These are phyloP conservation scores for Neodiprion lecontei DNA, from an alignment of 1,140 invertebrate genomes.

Conservation along the genomic window DNA sequence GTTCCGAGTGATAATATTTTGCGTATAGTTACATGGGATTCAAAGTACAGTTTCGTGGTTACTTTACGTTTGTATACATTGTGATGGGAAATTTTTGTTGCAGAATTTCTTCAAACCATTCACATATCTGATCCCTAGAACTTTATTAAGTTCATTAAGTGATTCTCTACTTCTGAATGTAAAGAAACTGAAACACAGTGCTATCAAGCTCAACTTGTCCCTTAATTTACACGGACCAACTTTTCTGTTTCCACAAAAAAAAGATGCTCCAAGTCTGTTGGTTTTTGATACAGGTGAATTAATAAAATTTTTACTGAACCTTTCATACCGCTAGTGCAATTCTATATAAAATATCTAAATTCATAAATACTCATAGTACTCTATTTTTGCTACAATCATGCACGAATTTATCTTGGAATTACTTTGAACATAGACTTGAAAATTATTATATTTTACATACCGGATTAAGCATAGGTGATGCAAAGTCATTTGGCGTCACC, in stretches of 20 bases:
- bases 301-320: conserved; percentile 1
- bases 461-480: too few relatives aligned
- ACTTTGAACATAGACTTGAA: too few relatives aligned
- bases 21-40: background rate
- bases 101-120: conserved; percentile 77
- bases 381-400: too few relatives aligned
- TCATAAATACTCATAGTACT: background rate
- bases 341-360: too few relatives aligned
- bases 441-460: too few relatives aligned
- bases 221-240: conserved; percentile 79
- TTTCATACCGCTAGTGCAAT: background rate
- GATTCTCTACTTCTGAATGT: conserved; percentile 45
- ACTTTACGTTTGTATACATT: conserved; percentile 38
- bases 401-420: too few relatives aligned
- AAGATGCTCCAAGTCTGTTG: conserved; percentile 80
- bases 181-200: conserved; percentile 65
- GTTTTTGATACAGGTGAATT: conserved; percentile 75
- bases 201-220: conserved; percentile 72
- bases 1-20: background rate
- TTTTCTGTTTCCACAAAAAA: conserved; percentile 80
- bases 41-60: conserved; percentile 40
- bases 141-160: conserved; percentile 33
- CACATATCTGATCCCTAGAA: conserved; percentile 38
- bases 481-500: background rate
- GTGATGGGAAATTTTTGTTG: conserved; percentile 39